Evolutionary conservation across 2,113 vertebrate genomes (phyloP).

Genomic region (Pygoscelis adeliae): DNA sequence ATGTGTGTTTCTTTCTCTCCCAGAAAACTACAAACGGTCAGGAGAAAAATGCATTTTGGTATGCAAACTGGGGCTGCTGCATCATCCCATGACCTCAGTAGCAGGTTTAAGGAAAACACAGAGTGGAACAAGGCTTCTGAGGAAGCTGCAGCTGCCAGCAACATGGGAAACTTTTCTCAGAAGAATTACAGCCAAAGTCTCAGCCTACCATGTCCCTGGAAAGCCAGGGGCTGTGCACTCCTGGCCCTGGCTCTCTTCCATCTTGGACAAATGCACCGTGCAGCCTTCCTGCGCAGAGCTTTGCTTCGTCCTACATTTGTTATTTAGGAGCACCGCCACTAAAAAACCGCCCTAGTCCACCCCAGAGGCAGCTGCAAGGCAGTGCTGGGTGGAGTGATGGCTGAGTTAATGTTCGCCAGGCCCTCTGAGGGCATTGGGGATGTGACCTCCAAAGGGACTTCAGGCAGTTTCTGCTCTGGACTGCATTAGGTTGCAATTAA

Average conservation of each 20-base stretch:
- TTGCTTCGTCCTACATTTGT: neutral
- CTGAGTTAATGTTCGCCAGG: constrained; percentile 9
- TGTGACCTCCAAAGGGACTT: neutral
- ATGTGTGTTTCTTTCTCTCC: neutral
- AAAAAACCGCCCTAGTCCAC: neutral
- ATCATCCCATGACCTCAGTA: neutral
- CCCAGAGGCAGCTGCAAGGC: neutral
- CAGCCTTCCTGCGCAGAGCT: neutral
- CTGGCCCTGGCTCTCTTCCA: neutral
- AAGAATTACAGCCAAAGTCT: neutral
- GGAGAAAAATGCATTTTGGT: neutral
- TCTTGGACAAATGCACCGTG: neutral
- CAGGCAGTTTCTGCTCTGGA: neutral
- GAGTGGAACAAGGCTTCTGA: neutral
- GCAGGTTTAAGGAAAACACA: neutral
- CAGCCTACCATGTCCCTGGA: neutral
- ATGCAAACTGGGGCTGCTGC: neutral
- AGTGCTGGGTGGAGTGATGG: neutral
- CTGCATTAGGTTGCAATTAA: neutral
- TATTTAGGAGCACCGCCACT: neutral
- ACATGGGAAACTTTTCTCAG: neutral
- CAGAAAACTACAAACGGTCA: neutral
- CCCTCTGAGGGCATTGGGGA: neutral
- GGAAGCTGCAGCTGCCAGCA: neutral
- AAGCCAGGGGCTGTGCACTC: neutral